These are phyloP conservation scores for Cotesia glomerata DNA, from an alignment of 1,140 invertebrate species.

Conservation along the genomic window DNA sequence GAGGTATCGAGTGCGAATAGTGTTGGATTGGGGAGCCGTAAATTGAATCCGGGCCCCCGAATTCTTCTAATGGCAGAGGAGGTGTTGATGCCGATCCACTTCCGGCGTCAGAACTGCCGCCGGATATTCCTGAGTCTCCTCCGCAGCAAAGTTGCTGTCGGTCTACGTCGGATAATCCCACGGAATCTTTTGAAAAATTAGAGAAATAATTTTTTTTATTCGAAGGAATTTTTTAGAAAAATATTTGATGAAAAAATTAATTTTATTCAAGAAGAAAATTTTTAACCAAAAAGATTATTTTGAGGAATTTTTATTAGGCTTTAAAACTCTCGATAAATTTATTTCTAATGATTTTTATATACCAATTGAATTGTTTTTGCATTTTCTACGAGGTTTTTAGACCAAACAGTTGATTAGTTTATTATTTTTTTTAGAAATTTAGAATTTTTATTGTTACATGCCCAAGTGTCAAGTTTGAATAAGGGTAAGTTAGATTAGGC, in stretches of 20 bases:
- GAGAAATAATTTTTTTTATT: not conserved
- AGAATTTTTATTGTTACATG: too few relatives aligned
- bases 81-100: constrained; percentile 56
- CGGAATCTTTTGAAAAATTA: not conserved
- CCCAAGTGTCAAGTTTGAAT: too few relatives aligned
- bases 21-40: constrained; percentile 7
- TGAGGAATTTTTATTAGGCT: not conserved
- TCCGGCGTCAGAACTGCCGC: constrained; percentile 55
- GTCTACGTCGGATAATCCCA: constrained; percentile 43
- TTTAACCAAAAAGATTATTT: too few relatives aligned
- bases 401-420: too few relatives aligned
- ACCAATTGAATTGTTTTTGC: too few relatives aligned
- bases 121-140: constrained; percentile 57
- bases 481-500: too few relatives aligned
- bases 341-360: too few relatives aligned
- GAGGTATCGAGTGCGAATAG: not conserved
- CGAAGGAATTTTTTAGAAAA: not conserved
- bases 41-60: constrained; percentile 47
- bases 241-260: too few relatives aligned
- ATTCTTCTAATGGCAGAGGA: constrained; percentile 55
- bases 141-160: constrained; percentile 57
- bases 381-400: too few relatives aligned
- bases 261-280: not conserved
- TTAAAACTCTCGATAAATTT: not conserved
- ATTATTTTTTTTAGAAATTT: too few relatives aligned